A percentile compares a stretch with the other conserved stretches of the same genome.
phyloP scores from a whole-genome alignment of 2,113 vertebrate species.

The Sinocyclocheilus anshuiensis region DNA sequence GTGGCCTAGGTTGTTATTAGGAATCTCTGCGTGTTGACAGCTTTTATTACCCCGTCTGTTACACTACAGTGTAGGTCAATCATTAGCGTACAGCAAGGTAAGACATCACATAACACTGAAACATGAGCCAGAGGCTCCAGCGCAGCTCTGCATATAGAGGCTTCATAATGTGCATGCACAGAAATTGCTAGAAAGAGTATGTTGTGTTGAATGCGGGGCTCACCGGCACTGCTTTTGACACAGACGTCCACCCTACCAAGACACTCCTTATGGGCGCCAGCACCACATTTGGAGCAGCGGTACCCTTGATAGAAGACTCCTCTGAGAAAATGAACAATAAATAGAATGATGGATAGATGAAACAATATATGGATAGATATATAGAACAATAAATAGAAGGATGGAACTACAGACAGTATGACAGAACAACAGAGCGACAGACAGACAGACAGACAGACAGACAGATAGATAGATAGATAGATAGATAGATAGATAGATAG shows the following conservation, averaged over 20 bases:
- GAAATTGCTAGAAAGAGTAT: neutral
- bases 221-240: constrained; percentile 78
- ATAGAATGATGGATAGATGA: neutral
- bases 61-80: constrained; percentile 34
- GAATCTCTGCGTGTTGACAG: constrained; percentile 18
- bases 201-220: constrained; percentile 46
- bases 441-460: no score
- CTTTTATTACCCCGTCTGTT: constrained; percentile 41
- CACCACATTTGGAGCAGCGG: constrained; percentile 89
- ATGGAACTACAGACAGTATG: no score
- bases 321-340: constrained; percentile 76
- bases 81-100: constrained; percentile 28
- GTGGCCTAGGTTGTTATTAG: constrained; percentile 28
- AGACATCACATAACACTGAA: constrained; percentile 9
- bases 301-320: constrained; percentile 96
- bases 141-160: neutral
- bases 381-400: no score
- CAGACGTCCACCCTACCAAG: constrained; percentile 87
- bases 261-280: constrained; percentile 94
- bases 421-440: no score
- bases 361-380: no score
- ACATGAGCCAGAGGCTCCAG: constrained; percentile 7
- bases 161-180: neutral
- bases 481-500: no score
- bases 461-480: no score